A percentile compares a stretch with the other conserved stretches of the same genome.
Conservation (phyloP, 2,888 invertebrate species). For the Pyralis farinalis region DNA sequence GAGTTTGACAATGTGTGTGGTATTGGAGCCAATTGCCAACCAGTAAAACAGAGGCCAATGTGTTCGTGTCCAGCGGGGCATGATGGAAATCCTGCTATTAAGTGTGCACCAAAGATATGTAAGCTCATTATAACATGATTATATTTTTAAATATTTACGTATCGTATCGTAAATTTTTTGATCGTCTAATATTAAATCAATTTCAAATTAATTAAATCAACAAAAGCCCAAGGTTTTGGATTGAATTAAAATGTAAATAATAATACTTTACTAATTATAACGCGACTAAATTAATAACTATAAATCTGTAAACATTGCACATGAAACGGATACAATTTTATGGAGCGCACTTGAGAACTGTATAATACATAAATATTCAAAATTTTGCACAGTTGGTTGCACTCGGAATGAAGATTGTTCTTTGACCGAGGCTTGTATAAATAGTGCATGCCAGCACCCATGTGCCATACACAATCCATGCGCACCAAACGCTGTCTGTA, state of each 20-base stretch:
- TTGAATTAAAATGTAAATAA: constrained; percentile 2
- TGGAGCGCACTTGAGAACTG: constrained; percentile 5
- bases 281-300: neutral
- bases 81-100: constrained; percentile 90
- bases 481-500: constrained; percentile 90
- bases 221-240: neutral
- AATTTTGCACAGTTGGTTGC: constrained; percentile 88
- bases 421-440: constrained; percentile 92
- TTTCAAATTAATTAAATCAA: neutral
- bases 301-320: neutral
- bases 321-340: neutral
- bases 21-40: constrained; percentile 87
- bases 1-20: constrained; percentile 90
- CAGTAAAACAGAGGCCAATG: constrained; percentile 91
- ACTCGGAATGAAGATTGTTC: constrained; percentile 92
- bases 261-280: neutral
- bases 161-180: too few relatives aligned
- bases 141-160: neutral
- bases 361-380: constrained; percentile 39
- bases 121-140: constrained; percentile 61
- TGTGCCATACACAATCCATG: constrained; percentile 93
- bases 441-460: constrained; percentile 91
- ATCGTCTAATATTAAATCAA: neutral
- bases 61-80: constrained; percentile 90
- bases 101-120: constrained; percentile 90